phyloP scores from a whole-genome alignment of 1,140 invertebrate genomes.

The Parasteatoda tepidariorum region DNA sequence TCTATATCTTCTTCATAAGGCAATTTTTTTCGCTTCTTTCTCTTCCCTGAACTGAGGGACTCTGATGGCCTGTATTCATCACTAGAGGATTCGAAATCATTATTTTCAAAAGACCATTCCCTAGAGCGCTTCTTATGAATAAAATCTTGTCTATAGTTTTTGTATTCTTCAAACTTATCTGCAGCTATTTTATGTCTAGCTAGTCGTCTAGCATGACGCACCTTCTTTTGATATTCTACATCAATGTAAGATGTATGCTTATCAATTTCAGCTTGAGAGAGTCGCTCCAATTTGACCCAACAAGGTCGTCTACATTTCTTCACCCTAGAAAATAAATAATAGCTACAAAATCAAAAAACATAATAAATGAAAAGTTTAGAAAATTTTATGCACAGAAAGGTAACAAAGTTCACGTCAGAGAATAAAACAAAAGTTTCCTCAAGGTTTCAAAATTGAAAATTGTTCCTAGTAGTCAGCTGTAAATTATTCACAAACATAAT shows the following conservation, averaged over 20 bases:
- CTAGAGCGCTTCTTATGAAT: background rate
- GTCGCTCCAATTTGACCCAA: background rate
- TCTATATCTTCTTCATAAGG: conserved; percentile 34
- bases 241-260: background rate
- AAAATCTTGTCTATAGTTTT: background rate
- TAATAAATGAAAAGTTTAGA: background rate
- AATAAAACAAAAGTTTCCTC: too few relatives aligned
- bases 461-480: too few relatives aligned
- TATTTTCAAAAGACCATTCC: background rate
- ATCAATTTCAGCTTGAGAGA: background rate
- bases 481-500: too few relatives aligned
- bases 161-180: conserved; percentile 14
- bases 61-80: background rate
- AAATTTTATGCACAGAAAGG: too few relatives aligned
- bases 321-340: background rate
- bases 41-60: background rate
- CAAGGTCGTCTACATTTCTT: background rate
- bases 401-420: too few relatives aligned
- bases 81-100: background rate
- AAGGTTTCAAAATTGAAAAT: too few relatives aligned
- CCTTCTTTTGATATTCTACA: too few relatives aligned
- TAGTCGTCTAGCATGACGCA: background rate
- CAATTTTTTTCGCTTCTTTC: background rate
- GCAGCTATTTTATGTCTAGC: background rate
- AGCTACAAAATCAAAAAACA: background rate